Evolutionary conservation across 2,888 invertebrate species (phyloP), one percentile per base, ranked within the genome.

Genomic region (Metacarcinus magister): DNA sequence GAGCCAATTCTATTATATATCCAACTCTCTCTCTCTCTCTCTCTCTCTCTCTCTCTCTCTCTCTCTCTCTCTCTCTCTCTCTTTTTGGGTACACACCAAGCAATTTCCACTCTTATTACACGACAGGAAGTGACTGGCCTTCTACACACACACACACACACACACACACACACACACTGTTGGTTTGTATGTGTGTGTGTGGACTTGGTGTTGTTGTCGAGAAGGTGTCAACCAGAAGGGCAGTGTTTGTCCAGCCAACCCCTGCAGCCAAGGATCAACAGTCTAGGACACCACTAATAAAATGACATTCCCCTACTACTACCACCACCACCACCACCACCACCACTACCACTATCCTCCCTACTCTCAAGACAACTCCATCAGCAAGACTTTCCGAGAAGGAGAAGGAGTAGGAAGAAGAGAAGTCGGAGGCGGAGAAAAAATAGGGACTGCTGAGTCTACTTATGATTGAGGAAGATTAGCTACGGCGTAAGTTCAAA

Each of bases 21-120:
- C 32, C 2, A 10, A 0, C 0, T 1, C 19, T 43, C 91, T 44
- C 44, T 43, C 46, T 32, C 91, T 44, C 43, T 46, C 44, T 91
- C 89, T 32, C 91, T 91, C 91, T 32, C 44, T 44, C 91, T 46
- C 91, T 91, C 44, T n/a, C 91, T 91, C 44, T 32, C 91, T 91
- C 44, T 32, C 91, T 44, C 91, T 46, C 91, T 46, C 44, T 32
- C 32, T 32, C 44, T 91, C 91, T 91, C 91, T 46, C 91, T 91
- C 91, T 46, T 44, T 91, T 91, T 19, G 3, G 3, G 0, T 7
- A 54, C 8, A 4, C 10, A 16, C 16, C 54, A 54, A 54, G 54
- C 54, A 54, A 54, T 54, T 54, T 54, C 32, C 82, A 32, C 32
- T 82, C 82, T 2, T 67, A 23, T 67, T 5, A 2, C 67, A 67